Evolutionary conservation across 2,888 invertebrate species (phyloP).

Genomic region (Ophion ventricosus): DNA sequence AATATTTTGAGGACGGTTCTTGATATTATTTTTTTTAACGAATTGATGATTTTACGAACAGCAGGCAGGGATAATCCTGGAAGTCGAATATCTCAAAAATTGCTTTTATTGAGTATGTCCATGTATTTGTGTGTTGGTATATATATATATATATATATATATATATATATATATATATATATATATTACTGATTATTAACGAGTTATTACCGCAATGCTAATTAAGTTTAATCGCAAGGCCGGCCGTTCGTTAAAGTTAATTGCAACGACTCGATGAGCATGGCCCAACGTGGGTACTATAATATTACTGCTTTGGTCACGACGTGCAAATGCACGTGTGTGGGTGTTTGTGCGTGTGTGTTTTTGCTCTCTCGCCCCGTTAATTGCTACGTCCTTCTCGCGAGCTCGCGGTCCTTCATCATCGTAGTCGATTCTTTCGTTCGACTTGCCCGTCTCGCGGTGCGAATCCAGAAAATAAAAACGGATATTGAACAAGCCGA

Average conservation of each 20-base stretch:
- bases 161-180: slow-evolving; percentile 42
- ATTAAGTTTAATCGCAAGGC: slow-evolving; percentile 82
- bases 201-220: slow-evolving; percentile 81
- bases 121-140: not conserved
- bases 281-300: slow-evolving; percentile 78
- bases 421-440: slow-evolving; percentile 28
- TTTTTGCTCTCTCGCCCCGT: slow-evolving; percentile 50
- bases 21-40: not conserved
- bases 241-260: slow-evolving; percentile 82
- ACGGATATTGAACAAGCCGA: not conserved
- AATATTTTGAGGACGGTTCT: not conserved
- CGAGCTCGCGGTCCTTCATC: slow-evolving; percentile 52
- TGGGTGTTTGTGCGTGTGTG: slow-evolving; percentile 24
- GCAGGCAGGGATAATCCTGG: not conserved
- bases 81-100: no score
- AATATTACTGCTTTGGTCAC: slow-evolving; percentile 58
- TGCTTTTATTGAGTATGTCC: no score
- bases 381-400: slow-evolving; percentile 63
- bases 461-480: slow-evolving; percentile 10
- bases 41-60: not conserved
- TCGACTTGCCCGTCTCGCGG: not conserved
- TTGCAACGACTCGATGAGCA: slow-evolving; percentile 79
- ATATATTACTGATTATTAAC: slow-evolving; percentile 78
- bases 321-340: slow-evolving; percentile 7
- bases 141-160: slow-evolving; percentile 28